phyloP scores from a whole-genome alignment of 2,888 invertebrate genomes.

The Cryptocephalus moraei region DNA sequence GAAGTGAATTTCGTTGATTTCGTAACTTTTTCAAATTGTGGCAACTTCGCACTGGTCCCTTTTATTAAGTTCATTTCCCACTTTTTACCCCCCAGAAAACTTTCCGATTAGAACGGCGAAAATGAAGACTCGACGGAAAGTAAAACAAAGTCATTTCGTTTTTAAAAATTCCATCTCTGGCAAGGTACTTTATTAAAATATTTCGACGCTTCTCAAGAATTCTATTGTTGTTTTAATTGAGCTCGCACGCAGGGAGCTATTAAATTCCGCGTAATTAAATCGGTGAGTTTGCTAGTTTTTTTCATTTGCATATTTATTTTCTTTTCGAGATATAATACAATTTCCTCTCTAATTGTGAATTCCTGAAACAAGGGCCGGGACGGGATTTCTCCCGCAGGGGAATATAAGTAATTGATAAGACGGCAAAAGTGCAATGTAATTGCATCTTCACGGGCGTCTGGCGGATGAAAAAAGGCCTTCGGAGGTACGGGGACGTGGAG shows the following conservation, averaged over 20 bases:
- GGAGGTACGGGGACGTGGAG: slow-evolving; percentile 2
- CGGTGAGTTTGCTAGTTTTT: slow-evolving; percentile 20
- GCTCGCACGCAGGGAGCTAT: slow-evolving; percentile 24
- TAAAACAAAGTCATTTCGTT: slow-evolving; percentile 10
- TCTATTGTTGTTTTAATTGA: slow-evolving; percentile 33
- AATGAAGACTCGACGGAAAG: slow-evolving; percentile 18
- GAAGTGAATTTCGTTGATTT: no score
- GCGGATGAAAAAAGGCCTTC: slow-evolving; percentile 5
- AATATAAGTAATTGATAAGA: slow-evolving; percentile 13
- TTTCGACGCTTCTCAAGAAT: slow-evolving; percentile 26
- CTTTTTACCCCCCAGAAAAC: slow-evolving; percentile 11
- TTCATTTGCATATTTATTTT: slow-evolving; percentile 18
- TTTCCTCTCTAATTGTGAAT: slow-evolving; percentile 15
- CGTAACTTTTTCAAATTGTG: no score
- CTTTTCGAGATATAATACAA: slow-evolving; percentile 15
- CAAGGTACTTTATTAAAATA: slow-evolving; percentile 29
- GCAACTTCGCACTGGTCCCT: background rate
- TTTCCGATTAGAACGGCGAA: slow-evolving; percentile 17
- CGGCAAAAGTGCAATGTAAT: slow-evolving; percentile 8
- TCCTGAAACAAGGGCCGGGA: slow-evolving; percentile 13
- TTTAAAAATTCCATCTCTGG: slow-evolving; percentile 9
- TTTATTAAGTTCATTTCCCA: slow-evolving; percentile 3
- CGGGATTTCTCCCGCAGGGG: slow-evolving; percentile 11
- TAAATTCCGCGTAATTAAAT: slow-evolving; percentile 28
- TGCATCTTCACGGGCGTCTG: slow-evolving; percentile 6